Base-by-base conservation (phyloP, 2,797 vertebrate genomes). In the Heliangelus exortis region DNA sequence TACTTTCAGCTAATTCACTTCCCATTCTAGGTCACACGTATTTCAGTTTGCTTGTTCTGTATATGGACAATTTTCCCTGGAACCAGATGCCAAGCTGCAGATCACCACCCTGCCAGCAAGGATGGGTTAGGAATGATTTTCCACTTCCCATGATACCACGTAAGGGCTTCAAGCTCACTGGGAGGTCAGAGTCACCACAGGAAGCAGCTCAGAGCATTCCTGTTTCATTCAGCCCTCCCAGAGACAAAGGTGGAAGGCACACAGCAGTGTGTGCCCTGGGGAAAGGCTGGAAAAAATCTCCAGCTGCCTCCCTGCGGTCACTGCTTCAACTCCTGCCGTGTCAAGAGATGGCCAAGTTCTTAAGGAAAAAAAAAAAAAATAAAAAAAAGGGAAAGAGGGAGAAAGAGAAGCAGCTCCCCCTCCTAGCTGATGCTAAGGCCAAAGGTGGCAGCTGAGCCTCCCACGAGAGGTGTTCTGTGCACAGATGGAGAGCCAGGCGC, bases 21-120 rank as follows among this genome's bases (percentile, higher is more conserved):
- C 93, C 94, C 88, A 53, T 84, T 73, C 89, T 88, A 50, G 87
- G 93, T 83, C 92, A 89, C 91, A 78, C 86, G 72, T 43, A 72
- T 36, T 81, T 47, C 84, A 75, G 16, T 87, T 78, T 53, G 47
- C 87, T 77, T 34, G 62, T 28, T 75, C 31, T 58, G 61, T 63
- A n/a, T 9, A 6, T 0, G 65, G 78, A 59, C 51, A 47, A 51
- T 31, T 71, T 76, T 61, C 90, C 61, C 76, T 54, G 78, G 34
- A 76, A 58, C 23, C 89, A 95, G 76, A 83, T 51, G 75, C 73
- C 72, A 79, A 77, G 87, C 89, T 92, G 90, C 89, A 94, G 86
- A 53, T 76, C 51, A 26, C 59, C 51, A 28, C 62, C 61, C 74
- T 73, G 85, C 69, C 76, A 90, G 63, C 16, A 50, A 72, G 83